These are phyloP conservation scores for Rotaria socialis DNA, from an alignment of 2,888 invertebrate genomes.

Conservation along the genomic window DNA sequence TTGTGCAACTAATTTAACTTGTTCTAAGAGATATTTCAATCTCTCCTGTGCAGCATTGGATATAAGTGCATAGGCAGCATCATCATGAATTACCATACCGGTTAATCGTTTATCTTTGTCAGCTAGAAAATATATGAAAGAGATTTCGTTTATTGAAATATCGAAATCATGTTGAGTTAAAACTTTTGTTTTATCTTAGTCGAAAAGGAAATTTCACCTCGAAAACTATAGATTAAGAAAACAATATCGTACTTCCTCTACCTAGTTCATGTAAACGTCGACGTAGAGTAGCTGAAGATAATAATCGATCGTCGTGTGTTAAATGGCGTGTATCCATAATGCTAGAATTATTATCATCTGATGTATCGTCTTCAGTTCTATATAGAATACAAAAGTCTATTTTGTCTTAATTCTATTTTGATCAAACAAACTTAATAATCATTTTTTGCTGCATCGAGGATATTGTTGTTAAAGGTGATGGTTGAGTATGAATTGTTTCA, in stretches of 20 bases:
- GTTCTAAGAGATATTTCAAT: slow-evolving; percentile 40
- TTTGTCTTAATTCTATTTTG: neutral
- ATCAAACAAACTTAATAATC: neutral
- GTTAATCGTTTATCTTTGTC: slow-evolving; percentile 1
- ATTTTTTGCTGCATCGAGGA: neutral
- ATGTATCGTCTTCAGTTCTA: neutral
- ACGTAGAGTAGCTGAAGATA: neutral
- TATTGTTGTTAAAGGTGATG: neutral
- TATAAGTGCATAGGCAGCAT: slow-evolving; percentile 36
- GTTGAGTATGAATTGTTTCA: neutral
- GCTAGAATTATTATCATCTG: neutral
- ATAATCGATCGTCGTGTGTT: neutral
- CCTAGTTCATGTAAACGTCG: neutral
- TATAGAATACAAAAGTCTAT: neutral
- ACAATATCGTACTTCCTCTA: neutral
- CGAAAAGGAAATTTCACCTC: too few species aligned
- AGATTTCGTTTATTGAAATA: too few species aligned
- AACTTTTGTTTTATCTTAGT: too few species aligned
- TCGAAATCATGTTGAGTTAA: too few species aligned
- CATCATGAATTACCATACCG: neutral
- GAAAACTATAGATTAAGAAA: too few species aligned
- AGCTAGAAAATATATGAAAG: neutral
- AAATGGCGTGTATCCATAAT: neutral
- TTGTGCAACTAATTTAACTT: slow-evolving; percentile 37
- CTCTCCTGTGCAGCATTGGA: slow-evolving; percentile 45